Conservation (phyloP, 1,140 invertebrate species). For the Habropoda laboriosa region DNA sequence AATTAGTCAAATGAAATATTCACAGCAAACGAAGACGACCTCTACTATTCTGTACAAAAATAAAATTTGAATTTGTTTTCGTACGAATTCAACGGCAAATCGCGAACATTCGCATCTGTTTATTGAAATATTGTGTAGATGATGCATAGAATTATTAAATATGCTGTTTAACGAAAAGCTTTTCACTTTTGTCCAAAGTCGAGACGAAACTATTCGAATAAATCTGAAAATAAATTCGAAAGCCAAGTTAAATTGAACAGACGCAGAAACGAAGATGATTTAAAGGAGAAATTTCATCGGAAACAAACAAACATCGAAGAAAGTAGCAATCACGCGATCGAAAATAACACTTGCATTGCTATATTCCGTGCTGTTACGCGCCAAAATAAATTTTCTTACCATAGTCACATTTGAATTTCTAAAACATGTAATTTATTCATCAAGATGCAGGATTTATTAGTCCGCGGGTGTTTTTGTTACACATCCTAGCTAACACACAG, state of each 20-base stretch:
- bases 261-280: neutral
- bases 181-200: neutral
- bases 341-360: conserved; percentile 13
- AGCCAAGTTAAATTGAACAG: neutral
- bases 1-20: neutral
- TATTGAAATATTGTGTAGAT: neutral
- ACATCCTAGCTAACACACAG: neutral
- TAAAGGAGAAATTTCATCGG: neutral
- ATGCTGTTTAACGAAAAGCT: neutral
- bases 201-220: neutral
- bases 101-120: neutral
- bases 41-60: neutral
- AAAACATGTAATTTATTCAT: neutral
- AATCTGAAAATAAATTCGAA: neutral
- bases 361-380: neutral
- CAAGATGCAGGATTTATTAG: neutral
- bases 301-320: conserved; percentile 9
- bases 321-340: neutral
- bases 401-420: neutral
- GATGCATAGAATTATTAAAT: neutral
- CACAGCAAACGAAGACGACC: neutral
- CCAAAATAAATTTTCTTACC: conserved; percentile 7
- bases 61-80: conserved; percentile 24
- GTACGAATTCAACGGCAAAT: neutral
- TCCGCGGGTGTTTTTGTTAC: no score